These are phyloP conservation scores for Sinotaia quadrata DNA, from an alignment of 2,888 invertebrate species.

Conservation along the genomic window DNA sequence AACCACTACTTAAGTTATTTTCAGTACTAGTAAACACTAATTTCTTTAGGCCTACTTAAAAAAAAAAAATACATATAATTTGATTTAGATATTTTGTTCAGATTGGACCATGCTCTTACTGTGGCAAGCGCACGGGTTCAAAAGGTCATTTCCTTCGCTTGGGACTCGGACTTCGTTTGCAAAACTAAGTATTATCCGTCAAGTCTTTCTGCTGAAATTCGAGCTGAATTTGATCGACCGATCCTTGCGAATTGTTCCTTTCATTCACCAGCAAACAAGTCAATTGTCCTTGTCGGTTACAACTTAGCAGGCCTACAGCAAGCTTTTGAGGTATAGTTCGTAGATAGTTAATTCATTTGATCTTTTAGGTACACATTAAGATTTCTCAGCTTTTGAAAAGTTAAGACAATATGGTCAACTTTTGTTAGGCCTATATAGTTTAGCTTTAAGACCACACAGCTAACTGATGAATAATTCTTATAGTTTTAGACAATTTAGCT, in stretches of 20 bases:
- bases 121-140: slow-evolving; percentile 49
- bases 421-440: no score
- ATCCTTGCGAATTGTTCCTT: slow-evolving; percentile 59
- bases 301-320: slow-evolving; percentile 52
- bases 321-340: slow-evolving; percentile 47
- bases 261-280: slow-evolving; percentile 53
- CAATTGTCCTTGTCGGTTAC: slow-evolving; percentile 60
- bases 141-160: slow-evolving; percentile 56
- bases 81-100: no score
- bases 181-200: slow-evolving; percentile 37
- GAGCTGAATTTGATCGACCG: slow-evolving; percentile 43
- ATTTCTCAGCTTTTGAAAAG: no score
- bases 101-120: slow-evolving; percentile 53
- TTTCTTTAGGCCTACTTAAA: no score
- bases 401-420: no score
- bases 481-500: no score
- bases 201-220: slow-evolving; percentile 47
- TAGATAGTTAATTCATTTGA: not conserved
- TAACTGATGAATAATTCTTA: no score
- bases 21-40: no score
- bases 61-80: no score
- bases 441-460: no score
- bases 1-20: no score
- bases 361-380: no score
- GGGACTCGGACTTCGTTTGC: slow-evolving; percentile 61